These are phyloP conservation scores for Torymus auratus DNA, from an alignment of 2,888 invertebrate genomes.

Conservation along the genomic window DNA sequence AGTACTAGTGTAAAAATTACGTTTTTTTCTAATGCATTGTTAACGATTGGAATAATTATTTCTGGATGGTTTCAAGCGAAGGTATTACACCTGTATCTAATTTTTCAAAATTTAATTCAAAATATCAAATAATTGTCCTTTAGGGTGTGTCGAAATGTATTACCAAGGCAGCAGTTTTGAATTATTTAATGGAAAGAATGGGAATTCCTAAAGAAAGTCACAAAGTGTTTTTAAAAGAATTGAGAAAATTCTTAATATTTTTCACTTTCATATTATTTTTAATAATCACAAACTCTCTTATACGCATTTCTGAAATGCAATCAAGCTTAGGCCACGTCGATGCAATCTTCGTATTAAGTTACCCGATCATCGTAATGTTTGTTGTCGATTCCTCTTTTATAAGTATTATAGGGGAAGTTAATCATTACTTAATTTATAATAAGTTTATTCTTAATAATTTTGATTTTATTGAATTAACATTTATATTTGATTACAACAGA, in stretches of 20 bases:
- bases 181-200: constrained; percentile 28
- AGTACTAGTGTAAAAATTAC: not conserved
- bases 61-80: constrained; percentile 42
- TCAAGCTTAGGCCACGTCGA: too few relatives aligned
- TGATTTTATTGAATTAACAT: not conserved
- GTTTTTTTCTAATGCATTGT: constrained; percentile 1
- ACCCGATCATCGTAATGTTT: constrained; percentile 16
- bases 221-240: not conserved
- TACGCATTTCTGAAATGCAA: too few relatives aligned
- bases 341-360: not conserved
- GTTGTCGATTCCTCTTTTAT: constrained; percentile 26
- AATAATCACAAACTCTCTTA: not conserved
- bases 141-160: constrained; percentile 39
- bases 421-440: too few relatives aligned
- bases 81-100: constrained; percentile 16
- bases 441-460: too few relatives aligned
- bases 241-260: constrained; percentile 5
- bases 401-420: constrained; percentile 19
- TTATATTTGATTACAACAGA: not conserved
- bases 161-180: constrained; percentile 2
- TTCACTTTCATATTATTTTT: not conserved
- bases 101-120: not conserved
- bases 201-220: constrained; percentile 29
- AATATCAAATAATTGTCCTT: not conserved
- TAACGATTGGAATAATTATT: constrained; percentile 16